These are phyloP conservation scores for Hesperia comma DNA, from an alignment of 2,888 invertebrate genomes.

Conservation along the genomic window DNA sequence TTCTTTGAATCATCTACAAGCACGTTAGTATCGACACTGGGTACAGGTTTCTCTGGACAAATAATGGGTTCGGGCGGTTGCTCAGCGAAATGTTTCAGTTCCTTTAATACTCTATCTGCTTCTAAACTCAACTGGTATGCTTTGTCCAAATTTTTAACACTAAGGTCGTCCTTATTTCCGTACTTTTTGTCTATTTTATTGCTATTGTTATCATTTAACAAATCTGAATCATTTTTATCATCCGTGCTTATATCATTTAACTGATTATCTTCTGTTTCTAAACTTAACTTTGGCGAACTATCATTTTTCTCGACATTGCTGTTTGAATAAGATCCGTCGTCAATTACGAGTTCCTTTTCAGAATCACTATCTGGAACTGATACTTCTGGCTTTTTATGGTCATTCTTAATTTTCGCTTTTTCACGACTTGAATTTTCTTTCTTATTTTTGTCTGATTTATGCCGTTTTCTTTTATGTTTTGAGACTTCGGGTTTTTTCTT, in stretches of 20 bases:
- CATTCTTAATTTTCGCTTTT: constrained; percentile 33
- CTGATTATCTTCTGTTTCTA: neutral
- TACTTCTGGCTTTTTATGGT: constrained; percentile 22
- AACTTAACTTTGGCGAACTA: constrained; percentile 3
- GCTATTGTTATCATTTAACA: constrained; percentile 8
- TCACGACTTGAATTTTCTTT: constrained; percentile 32
- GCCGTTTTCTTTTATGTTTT: constrained; percentile 39
- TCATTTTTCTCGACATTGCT: neutral
- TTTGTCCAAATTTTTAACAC: constrained; percentile 62
- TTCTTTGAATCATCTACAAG: constrained; percentile 16
- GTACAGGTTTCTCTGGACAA: constrained; percentile 15
- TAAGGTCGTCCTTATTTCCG: constrained; percentile 40
- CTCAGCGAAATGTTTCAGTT: constrained; percentile 63
- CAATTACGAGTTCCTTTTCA: constrained; percentile 49
- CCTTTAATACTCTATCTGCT: constrained; percentile 57
- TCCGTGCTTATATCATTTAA: neutral
- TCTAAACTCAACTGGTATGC: constrained; percentile 63
- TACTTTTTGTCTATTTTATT: constrained; percentile 13
- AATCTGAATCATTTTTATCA: neutral
- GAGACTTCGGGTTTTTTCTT: constrained; percentile 55
- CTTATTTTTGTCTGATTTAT: constrained; percentile 34
- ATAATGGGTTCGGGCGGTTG: constrained; percentile 56
- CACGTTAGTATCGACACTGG: constrained; percentile 1
- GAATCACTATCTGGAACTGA: constrained; percentile 56
- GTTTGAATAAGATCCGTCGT: neutral